Percentiles rank a stretch among this genome's conserved stretches.
These are phyloP conservation scores for Passer domesticus DNA, from an alignment of 2,113 vertebrate species.

Conservation along the genomic window DNA sequence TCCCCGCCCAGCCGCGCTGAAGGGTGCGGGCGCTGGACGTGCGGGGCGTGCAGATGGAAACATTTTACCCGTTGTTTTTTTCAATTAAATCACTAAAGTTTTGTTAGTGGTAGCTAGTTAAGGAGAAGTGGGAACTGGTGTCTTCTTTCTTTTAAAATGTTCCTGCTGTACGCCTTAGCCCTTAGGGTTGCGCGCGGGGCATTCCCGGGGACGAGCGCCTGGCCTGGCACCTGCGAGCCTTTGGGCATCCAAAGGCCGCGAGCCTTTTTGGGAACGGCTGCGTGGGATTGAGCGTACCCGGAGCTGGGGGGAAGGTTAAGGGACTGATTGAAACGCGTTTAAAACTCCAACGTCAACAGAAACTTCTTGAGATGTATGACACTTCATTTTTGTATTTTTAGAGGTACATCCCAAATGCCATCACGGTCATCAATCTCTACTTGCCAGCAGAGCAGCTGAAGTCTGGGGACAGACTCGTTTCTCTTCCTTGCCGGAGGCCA, in stretches of 20 bases:
- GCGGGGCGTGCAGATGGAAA: neutral
- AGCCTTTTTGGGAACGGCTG: accelerated
- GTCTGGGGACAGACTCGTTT: neutral
- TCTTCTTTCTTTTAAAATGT: neutral
- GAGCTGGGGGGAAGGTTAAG: accelerated
- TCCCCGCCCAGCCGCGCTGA: neutral
- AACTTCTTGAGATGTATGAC: neutral
- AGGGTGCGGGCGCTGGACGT: too few relatives aligned
- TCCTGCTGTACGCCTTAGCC: neutral
- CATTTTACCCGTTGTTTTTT: accelerated
- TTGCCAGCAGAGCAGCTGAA: neutral
- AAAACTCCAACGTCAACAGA: neutral
- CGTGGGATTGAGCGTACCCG: accelerated
- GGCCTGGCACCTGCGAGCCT: neutral
- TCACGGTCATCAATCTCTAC: accelerated
- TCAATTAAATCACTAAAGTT: neutral
- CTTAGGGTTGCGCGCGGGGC: neutral
- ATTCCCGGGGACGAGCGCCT: too few relatives aligned
- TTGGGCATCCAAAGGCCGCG: accelerated
- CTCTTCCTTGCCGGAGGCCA: neutral
- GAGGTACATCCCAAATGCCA: neutral
- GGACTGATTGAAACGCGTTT: neutral
- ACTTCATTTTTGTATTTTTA: neutral
- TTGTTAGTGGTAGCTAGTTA: neutral
- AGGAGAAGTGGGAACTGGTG: too few relatives aligned